Evolutionary conservation across 2,888 invertebrate genomes (phyloP).

Genomic region (Agrotis segetum): DNA sequence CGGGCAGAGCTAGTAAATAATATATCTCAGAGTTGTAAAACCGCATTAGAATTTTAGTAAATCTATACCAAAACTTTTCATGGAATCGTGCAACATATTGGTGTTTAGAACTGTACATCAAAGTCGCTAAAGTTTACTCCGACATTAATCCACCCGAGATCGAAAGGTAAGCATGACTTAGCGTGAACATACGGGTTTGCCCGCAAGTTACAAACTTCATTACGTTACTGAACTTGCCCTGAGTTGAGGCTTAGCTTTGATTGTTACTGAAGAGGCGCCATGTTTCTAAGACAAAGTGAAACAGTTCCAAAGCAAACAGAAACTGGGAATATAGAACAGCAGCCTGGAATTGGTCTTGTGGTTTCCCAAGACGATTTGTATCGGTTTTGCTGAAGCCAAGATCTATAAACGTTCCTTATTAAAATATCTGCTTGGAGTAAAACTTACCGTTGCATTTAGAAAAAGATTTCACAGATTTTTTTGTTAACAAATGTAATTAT

Average conservation of each 20-base stretch:
- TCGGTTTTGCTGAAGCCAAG: slow-evolving; percentile 18
- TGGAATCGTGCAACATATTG: too few relatives aligned
- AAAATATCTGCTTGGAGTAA: too few relatives aligned
- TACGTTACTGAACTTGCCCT: slow-evolving; percentile 49
- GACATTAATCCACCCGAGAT: slow-evolving; percentile 31
- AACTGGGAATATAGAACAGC: slow-evolving; percentile 21
- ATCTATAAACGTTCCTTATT: neutral
- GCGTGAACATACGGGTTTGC: slow-evolving; percentile 35
- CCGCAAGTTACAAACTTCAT: slow-evolving; percentile 62
- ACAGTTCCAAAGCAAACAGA: slow-evolving; percentile 52
- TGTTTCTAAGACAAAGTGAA: slow-evolving; percentile 54
- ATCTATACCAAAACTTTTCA: too few relatives aligned
- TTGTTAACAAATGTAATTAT: too few relatives aligned
- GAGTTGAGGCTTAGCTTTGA: slow-evolving; percentile 48
- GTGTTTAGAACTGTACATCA: neutral
- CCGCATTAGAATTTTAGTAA: too few relatives aligned
- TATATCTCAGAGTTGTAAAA: too few relatives aligned
- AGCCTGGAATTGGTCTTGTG: slow-evolving; percentile 42
- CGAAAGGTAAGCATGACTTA: slow-evolving; percentile 51
- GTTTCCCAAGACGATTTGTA: slow-evolving; percentile 45
- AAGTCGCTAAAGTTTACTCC: slow-evolving; percentile 5
- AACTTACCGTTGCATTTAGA: too few relatives aligned
- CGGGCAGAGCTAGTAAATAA: too few relatives aligned
- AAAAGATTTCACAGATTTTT: too few relatives aligned
- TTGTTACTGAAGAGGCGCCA: slow-evolving; percentile 41